Conservation (phyloP, 2,113 vertebrate genomes). For the Callospermophilus lateralis region DNA sequence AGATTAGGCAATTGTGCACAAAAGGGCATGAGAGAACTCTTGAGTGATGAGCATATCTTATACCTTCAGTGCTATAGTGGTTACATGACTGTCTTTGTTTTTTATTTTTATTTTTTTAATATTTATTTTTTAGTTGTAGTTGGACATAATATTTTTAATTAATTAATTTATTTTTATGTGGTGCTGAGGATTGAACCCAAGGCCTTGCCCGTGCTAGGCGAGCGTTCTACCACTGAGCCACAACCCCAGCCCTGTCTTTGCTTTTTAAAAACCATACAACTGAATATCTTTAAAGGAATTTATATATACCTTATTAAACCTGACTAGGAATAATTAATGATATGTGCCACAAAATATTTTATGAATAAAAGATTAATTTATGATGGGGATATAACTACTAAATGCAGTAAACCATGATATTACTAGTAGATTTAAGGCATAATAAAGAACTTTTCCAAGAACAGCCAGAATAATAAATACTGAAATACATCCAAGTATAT, state of each 20-base stretch:
- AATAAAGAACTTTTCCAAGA: background rate
- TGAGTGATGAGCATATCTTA: background rate
- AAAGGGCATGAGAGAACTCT: background rate
- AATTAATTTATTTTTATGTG: too few relatives aligned
- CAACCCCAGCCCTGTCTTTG: background rate
- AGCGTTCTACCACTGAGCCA: too few relatives aligned
- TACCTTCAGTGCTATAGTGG: background rate
- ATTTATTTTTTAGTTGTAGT: too few relatives aligned
- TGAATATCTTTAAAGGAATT: constrained; percentile 8
- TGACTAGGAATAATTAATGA: background rate
- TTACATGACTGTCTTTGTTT: background rate
- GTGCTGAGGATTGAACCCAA: too few relatives aligned
- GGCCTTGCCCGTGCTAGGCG: too few relatives aligned
- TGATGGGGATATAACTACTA: background rate
- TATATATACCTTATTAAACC: background rate
- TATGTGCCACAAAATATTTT: constrained; percentile 1
- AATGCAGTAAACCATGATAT: background rate
- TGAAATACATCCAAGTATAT: constrained; percentile 6
- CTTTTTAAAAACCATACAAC: constrained; percentile 7
- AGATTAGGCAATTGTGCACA: background rate
- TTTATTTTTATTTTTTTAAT: background rate
- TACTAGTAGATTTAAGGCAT: background rate
- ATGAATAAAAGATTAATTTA: background rate
- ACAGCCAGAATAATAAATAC: constrained; percentile 19
- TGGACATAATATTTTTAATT: too few relatives aligned